Conservation (phyloP, 2,888 invertebrate genomes). For the Aelia acuminata region DNA sequence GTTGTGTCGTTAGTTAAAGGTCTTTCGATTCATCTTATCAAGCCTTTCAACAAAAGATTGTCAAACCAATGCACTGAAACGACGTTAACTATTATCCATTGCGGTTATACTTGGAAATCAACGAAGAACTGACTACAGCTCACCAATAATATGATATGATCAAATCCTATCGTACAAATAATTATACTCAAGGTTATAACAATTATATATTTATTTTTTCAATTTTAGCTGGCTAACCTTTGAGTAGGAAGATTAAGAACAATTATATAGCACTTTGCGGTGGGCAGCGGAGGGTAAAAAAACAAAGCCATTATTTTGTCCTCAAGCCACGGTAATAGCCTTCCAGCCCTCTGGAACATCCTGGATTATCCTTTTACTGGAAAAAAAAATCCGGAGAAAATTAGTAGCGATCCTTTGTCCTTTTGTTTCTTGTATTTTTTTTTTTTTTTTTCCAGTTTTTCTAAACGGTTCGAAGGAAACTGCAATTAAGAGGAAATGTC, state of each 20-base stretch:
- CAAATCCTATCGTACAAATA: too few species aligned
- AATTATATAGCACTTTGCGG: background rate
- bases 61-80: too few species aligned
- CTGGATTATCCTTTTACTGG: conserved; percentile 7
- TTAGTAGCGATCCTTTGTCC: conserved; percentile 7
- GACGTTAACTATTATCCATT: too few species aligned
- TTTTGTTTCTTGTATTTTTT: too few species aligned
- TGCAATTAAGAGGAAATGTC: conserved; percentile 4
- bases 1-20: too few species aligned
- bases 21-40: too few species aligned
- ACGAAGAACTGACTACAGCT: too few species aligned
- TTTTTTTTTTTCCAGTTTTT: background rate
- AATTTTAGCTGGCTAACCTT: background rate
- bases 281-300: background rate
- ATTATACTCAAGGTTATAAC: too few species aligned
- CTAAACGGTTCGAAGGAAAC: background rate
- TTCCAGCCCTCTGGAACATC: background rate
- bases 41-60: too few species aligned
- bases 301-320: conserved; percentile 8
- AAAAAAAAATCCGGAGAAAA: conserved; percentile 1
- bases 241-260: background rate
- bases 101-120: too few species aligned
- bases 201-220: too few species aligned
- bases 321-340: background rate
- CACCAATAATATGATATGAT: too few species aligned